Base-by-base conservation (phyloP, 1,140 invertebrate genomes). In the Vanessa atalanta region DNA sequence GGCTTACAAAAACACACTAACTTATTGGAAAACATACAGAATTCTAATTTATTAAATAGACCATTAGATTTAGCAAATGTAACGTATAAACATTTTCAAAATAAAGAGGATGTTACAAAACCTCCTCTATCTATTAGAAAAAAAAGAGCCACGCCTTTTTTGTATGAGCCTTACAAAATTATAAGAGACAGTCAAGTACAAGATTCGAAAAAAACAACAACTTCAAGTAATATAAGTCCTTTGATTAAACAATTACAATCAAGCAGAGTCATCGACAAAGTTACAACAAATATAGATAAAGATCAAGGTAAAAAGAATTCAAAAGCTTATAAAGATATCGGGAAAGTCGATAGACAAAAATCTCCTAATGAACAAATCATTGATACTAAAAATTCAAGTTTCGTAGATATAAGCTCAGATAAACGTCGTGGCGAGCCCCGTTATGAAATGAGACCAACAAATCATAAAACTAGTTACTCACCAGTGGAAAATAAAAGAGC, bases 81-180 rank as follows among this genome's bases (percentile, higher is more conserved):
- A 37, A 61, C 43, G 0, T 65, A 65, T 48, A 20, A 65, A 48
- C 26, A 76, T 15, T 83, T 73, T 66, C 60, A 75, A 70, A 85
- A 82, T 65, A 85, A 80, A 77, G 77, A 87, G 73, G 73, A 84
- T 43, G 20, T 81, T 12, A 47, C 20, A 47, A 55, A 61, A 26
- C 47, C 47, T 13, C 20, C 50, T 47, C 20, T 47, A 69, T n/a
- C 23, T 23, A 13, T 48, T 12, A 83, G 92, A 83, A 86, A 71
- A 65, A 93, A 83, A 76, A 80, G 93, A 76, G 81, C 87, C 48
- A 72, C 88, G n/a, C 82, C 88, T 48, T 93, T 93, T 83, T 74
- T 90, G 37, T 93, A 93, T 65, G 91, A 93, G 78, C 91, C 93
- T 8, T 93, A 93, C 70, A 93, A 93, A 88, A 91, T 93, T 61